Conservation (phyloP, 2,113 vertebrate species). For the Choloepus hoffmanni region DNA sequence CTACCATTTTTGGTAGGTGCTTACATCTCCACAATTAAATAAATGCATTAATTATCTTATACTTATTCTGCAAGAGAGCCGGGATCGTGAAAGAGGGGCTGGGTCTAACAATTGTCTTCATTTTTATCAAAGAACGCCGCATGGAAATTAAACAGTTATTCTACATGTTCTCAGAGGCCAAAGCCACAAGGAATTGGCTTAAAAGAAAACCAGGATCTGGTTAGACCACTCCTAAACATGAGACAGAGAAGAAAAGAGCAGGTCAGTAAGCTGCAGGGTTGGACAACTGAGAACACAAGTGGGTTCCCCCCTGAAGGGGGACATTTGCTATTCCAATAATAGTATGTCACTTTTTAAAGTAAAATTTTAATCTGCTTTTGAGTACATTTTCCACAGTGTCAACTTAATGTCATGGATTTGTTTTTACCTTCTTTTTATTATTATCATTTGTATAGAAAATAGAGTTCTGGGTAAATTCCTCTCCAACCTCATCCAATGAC, state of each 20-base stretch:
- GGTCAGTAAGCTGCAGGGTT: not conserved
- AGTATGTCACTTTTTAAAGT: not conserved
- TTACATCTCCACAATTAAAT: conserved; percentile 37
- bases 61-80: conserved; percentile 54
- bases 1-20: not conserved
- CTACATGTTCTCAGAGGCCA: conserved; percentile 28
- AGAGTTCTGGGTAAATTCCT: not conserved
- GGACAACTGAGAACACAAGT: not conserved
- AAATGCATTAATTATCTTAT: conserved; percentile 25
- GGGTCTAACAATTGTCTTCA: not conserved
- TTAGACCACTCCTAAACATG: not conserved
- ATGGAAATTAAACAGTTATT: conserved; percentile 62
- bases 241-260: not conserved
- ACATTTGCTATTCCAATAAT: not conserved
- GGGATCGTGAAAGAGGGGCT: not conserved
- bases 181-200: not conserved
- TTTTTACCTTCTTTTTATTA: not conserved
- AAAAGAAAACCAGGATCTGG: conserved; percentile 21
- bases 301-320: not conserved
- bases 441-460: not conserved
- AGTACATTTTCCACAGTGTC: not conserved
- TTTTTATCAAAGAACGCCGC: conserved; percentile 60
- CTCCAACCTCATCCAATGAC: not conserved
- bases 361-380: conserved; percentile 50
- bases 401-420: not conserved